Conservation (phyloP, 2,888 invertebrate species). For the Mycogona germanica region DNA sequence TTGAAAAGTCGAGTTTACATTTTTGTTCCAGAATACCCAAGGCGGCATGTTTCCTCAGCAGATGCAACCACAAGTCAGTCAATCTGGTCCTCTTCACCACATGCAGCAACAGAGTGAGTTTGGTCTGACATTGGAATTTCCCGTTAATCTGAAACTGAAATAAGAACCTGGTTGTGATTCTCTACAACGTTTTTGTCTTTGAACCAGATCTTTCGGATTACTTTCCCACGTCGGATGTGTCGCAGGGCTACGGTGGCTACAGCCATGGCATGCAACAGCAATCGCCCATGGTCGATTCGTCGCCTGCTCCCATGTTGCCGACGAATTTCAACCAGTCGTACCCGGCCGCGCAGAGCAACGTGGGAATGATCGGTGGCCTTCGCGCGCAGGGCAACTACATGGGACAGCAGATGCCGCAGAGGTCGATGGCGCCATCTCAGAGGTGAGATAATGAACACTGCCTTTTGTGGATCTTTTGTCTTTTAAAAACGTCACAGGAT, state of each 20-base stretch:
- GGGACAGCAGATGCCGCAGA: constrained; percentile 19
- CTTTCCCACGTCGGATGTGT: constrained; percentile 16
- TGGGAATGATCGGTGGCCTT: constrained; percentile 21
- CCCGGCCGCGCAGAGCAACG: constrained; percentile 16
- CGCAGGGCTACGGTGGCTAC: constrained; percentile 18
- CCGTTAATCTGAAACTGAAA: not conserved
- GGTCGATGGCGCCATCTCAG: constrained; percentile 17
- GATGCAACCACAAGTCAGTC: constrained; percentile 17
- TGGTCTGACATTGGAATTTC: not conserved
- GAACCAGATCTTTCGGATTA: constrained; percentile 8
- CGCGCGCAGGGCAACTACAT: constrained; percentile 17
- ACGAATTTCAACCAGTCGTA: constrained; percentile 16
- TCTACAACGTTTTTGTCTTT: not conserved
- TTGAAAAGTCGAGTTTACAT: not conserved
- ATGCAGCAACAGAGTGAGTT: constrained; percentile 17
- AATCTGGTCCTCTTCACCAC: constrained; percentile 19
- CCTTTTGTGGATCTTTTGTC: no score
- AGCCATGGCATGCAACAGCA: constrained; percentile 17
- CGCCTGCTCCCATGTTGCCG: constrained; percentile 12
- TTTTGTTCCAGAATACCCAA: constrained; percentile 8
- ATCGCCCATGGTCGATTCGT: constrained; percentile 13
- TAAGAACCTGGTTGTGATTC: not conserved
- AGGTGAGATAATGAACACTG: constrained; percentile 20
- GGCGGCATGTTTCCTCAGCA: constrained; percentile 19
- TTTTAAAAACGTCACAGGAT: no score